Percentiles rank a stretch among this genome's conserved stretches.
phyloP scores from a whole-genome alignment of 1,140 invertebrate species.

The Ylistrum balloti region DNA sequence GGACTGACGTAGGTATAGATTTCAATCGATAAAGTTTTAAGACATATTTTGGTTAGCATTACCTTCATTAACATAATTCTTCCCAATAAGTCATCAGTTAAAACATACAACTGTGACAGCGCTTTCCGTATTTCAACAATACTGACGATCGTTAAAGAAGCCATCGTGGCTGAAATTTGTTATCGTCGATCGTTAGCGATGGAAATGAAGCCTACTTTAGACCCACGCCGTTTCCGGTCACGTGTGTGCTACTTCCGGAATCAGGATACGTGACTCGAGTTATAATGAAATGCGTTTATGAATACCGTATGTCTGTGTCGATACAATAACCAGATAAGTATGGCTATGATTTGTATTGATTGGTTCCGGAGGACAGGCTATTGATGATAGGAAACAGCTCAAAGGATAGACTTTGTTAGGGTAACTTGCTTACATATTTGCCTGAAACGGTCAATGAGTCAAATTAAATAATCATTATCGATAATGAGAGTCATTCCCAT shows the following conservation, averaged over 20 bases:
- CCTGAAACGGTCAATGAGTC: neutral
- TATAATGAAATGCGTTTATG: slow-evolving; percentile 35
- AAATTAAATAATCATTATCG: neutral
- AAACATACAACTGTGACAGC: slow-evolving; percentile 1
- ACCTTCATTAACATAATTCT: neutral
- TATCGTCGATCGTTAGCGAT: neutral
- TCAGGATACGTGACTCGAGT: slow-evolving; percentile 24
- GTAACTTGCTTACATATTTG: neutral
- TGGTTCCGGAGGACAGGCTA: neutral
- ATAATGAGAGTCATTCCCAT: neutral
- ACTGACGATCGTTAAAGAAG: neutral
- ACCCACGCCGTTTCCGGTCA: neutral
- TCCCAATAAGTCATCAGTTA: neutral
- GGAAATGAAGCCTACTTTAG: slow-evolving; percentile 22
- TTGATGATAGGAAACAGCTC: neutral
- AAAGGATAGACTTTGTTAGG: neutral
- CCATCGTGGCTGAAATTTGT: neutral
- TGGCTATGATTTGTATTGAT: neutral
- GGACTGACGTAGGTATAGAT: too few species aligned
- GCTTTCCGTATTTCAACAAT: neutral
- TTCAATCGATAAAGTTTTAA: neutral
- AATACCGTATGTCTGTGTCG: slow-evolving; percentile 17
- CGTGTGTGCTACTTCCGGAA: slow-evolving; percentile 9
- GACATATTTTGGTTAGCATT: neutral
- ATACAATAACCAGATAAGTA: slow-evolving; percentile 21